Base-by-base conservation (phyloP, 2,888 invertebrate genomes). In the Chromoteleia sp. region DNA sequence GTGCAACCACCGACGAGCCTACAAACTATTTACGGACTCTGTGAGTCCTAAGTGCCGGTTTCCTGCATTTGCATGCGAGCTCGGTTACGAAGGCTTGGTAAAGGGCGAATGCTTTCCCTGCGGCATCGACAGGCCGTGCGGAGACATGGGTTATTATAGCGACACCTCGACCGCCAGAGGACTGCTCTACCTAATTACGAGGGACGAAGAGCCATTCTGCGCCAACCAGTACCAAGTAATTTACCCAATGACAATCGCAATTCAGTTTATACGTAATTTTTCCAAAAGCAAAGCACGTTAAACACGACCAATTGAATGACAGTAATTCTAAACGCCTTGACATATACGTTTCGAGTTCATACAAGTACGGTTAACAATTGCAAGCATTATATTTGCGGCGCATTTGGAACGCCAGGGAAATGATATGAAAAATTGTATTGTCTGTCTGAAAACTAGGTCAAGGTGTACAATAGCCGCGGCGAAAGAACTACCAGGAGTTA, bases 141-240 rank as follows among this genome's bases (percentile, higher is more conserved):
- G 97, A 33, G 97, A 97, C 89, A 97, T 98, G 97, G 98, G 98
- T 0, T 98, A 97, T 92, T 97, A 97, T 91, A 97, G 98, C 0
- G 96, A 98, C 91, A 93, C 95, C 54, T 96, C 97, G 0, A 94
- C 94, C 2, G 97, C 96, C 0, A 93, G 97, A 25, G 98, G 98
- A 0, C 96, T 96, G 85, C 93, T 98, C n/a, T 98, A 96, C 89
- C 92, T 98, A 52, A 94, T 97, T 2, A 98, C 98, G 0, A 94
- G 98, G 81, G 97, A 97, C 83, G 97, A 97, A 88, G 97, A 97
- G 91, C 98, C 98, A 0, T 98, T 98, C 91, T 98, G 98, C 92
- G 98, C 97, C 0, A 97, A 98, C 92, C 98, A 98, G 89, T 98
- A 97, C 89, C 89, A 88, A 68, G 87, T 86, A 78, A 61, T 58